Evolutionary conservation across 2,888 invertebrate genomes (phyloP).

Genomic region (Coecobrya sp.): DNA sequence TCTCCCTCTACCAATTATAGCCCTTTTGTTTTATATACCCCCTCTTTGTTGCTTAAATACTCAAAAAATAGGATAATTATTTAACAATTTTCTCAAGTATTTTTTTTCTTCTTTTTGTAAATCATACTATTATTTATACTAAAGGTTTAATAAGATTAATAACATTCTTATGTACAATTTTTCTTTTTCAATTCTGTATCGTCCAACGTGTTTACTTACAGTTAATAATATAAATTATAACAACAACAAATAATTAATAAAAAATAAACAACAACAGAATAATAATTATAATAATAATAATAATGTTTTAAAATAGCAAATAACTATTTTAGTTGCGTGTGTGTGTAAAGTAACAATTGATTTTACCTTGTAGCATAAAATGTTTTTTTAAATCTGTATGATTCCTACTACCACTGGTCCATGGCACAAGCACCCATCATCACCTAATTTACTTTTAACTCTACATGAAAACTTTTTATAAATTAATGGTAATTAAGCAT

Average conservation of each 20-base stretch:
- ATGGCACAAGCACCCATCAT: constrained; percentile 74
- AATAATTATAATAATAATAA: not conserved
- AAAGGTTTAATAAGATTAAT: constrained; percentile 25
- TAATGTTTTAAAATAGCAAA: not conserved
- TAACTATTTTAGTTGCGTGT: not conserved
- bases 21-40: too few species aligned
- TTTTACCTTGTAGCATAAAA: constrained; percentile 4
- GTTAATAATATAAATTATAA: constrained; percentile 30
- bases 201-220: not conserved
- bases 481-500: not conserved
- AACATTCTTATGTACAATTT: constrained; percentile 18
- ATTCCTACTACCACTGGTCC: constrained; percentile 59
- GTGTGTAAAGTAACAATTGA: constrained; percentile 7
- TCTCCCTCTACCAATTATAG: too few species aligned
- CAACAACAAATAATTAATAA: not conserved
- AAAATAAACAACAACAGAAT: not conserved
- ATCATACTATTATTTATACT: not conserved
- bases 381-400: not conserved
- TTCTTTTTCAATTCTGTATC: not conserved
- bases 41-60: not conserved
- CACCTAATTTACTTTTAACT: constrained; percentile 50
- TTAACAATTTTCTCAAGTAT: not conserved
- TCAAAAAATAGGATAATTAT: constrained; percentile 1
- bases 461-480: constrained; percentile 23
- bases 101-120: not conserved